Base-by-base conservation (phyloP, 2,113 vertebrate species). In the Oplegnathus fasciatus region DNA sequence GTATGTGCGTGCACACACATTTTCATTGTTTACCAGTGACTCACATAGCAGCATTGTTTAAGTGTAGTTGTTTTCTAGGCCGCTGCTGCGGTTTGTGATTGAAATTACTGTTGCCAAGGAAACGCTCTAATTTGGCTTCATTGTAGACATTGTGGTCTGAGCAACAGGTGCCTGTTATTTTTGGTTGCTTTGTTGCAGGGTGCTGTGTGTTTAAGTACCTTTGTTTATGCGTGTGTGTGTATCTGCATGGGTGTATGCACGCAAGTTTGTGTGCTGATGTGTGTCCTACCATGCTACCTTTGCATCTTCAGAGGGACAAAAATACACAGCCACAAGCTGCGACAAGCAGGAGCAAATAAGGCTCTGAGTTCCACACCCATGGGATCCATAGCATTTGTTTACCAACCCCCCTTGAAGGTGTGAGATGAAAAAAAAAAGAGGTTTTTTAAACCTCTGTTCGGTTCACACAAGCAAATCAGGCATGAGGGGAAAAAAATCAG, bases 121-220 rank as follows among this genome's bases (percentile, higher is more conserved):
- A 89, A 94, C 89, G 91, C 80, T 94, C 94, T 95, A 95, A 96
- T 96, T 96, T 94, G 87, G 91, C 91, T 91, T 90, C 91, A 90
- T 86, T 90, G 93, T 93, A 94, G 92, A 95, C 92, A 90, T 85
- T 94, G 94, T 90, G 93, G 95, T 94, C 95, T 92, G 67, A 92
- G 92, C 94, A 95, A 95, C 95, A 96, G 94, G 94, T 96, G 94
- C 84, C 75, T 94, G 94, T 94, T 94, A 93, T 95, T 95, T 94
- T 94, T 79, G 88, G 86, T 89, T 84, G 78, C 82, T 92, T 91
- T 90, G 84, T 86, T 89, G 87, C 92, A 89, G 24, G 75, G 83
- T 65, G 77, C 70, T 55, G 85, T 88, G 83, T 86, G 88, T 88
- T 91, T 78, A 90, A 52, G 81, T 82, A 71, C 54, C 71, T 89